Conservation (phyloP, 2,113 vertebrate species). For the Tragulus kanchil region DNA sequence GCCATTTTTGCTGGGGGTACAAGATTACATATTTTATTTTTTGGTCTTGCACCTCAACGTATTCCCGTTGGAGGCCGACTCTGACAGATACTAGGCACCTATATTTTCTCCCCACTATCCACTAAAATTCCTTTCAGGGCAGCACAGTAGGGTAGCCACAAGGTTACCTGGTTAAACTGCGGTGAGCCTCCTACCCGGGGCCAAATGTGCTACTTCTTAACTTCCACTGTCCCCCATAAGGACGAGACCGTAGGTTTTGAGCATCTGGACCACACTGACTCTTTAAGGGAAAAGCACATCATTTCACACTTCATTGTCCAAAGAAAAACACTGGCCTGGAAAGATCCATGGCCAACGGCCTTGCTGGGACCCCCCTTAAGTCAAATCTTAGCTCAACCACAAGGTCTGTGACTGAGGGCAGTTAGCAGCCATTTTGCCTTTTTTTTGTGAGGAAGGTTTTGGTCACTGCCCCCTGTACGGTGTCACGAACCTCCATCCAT, state of each 20-base stretch:
- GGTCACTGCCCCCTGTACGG: no score
- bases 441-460: no score
- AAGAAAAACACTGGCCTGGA: background rate
- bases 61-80: background rate
- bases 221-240: no score
- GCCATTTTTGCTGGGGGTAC: background rate
- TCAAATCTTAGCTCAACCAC: background rate
- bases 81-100: background rate
- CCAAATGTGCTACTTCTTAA: background rate
- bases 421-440: no score
- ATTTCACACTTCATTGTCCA: background rate
- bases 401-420: background rate
- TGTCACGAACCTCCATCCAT: no score
- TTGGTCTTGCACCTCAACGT: background rate
- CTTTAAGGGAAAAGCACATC: background rate
- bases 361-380: background rate
- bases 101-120: no score
- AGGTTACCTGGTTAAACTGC: background rate
- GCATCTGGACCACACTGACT: background rate
- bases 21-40: background rate
- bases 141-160: background rate
- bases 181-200: background rate
- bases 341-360: accelerated
- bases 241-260: background rate
- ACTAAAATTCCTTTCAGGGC: background rate